Evolutionary conservation across 2,888 invertebrate species (phyloP), one percentile per base, ranked within the genome.

Genomic region (Atrina japonica): DNA sequence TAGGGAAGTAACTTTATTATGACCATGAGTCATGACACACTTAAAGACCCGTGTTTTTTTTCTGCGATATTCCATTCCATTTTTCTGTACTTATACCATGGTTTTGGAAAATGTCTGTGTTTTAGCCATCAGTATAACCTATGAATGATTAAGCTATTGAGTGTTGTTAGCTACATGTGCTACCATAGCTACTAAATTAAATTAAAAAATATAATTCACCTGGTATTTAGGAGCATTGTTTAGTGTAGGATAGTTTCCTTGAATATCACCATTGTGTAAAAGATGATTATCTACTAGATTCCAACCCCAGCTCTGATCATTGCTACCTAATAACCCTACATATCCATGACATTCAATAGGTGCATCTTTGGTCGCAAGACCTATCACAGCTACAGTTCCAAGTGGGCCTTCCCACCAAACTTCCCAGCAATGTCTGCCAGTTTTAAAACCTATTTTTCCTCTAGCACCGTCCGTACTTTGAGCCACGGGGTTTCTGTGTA

Each of bases 291-390:
- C 98, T 60, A 99, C 98, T 84, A 99, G 93, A 93, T 99, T 99
- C 99, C 99, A 99, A 16, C 99, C 99, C 99, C 99, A 99, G 87
- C 97, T 98, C 90, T 98, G 96, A 90, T 97, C 96, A 92, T 99
- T 97, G 5, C 96, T 95, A 35, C 99, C 99, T 76, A 99, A 92
- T 70, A 99, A 92, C 9, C 98, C 96, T 60, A 98, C 95, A 92
- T 99, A 99, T 66, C 99, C 98, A 86, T 95, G 96, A 90, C 96
- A 96, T 90, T 98, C 96, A 75, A 98, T 92, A 45, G 96, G 94
- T 11, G 98, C 97, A 88, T 98, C 97, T 92, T 91, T 88, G n/a
- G 88, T 87, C 52, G 88, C 88, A 11, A 90, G 80, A 63, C 90
- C 99, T 86, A 99, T 95, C 50, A 99, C 98, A 50, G 99, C 99